Conservation (phyloP, 2,888 invertebrate species). For the Nezara viridula region DNA sequence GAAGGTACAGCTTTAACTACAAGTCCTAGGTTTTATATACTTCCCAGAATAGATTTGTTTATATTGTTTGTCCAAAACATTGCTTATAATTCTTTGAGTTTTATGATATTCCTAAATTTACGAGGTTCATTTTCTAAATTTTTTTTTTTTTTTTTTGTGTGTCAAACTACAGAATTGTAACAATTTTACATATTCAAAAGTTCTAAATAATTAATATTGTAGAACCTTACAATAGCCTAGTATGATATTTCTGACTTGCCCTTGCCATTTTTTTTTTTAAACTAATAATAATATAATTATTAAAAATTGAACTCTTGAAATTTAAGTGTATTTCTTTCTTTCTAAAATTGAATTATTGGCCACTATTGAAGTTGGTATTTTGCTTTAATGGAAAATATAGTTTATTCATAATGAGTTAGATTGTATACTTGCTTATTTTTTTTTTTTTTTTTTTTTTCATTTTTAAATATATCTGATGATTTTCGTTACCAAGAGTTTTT, state of each 20-base stretch:
- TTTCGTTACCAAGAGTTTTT: not conserved
- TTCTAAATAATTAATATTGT: not conserved
- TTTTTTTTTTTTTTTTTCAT: no score
- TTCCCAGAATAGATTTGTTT: not conserved
- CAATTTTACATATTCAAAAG: no score
- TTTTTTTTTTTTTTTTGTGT: no score
- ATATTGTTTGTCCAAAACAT: not conserved
- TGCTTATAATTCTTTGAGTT: not conserved
- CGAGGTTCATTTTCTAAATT: no score
- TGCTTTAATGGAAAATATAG: not conserved
- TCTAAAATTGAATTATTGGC: not conserved
- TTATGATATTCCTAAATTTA: not conserved
- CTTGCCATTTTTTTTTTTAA: not conserved
- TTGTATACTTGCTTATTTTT: not conserved
- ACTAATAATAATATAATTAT: no score
- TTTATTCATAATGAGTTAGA: not conserved
- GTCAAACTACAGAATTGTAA: no score
- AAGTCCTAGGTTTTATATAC: not conserved
- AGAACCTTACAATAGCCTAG: not conserved
- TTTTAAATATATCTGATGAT: not conserved
- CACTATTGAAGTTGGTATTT: not conserved
- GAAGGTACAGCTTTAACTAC: not conserved
- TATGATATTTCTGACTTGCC: not conserved
- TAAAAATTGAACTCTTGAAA: not conserved
- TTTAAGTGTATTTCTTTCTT: not conserved